Base-by-base conservation (phyloP, 2,797 vertebrate genomes). In the Anas bahamensis region DNA sequence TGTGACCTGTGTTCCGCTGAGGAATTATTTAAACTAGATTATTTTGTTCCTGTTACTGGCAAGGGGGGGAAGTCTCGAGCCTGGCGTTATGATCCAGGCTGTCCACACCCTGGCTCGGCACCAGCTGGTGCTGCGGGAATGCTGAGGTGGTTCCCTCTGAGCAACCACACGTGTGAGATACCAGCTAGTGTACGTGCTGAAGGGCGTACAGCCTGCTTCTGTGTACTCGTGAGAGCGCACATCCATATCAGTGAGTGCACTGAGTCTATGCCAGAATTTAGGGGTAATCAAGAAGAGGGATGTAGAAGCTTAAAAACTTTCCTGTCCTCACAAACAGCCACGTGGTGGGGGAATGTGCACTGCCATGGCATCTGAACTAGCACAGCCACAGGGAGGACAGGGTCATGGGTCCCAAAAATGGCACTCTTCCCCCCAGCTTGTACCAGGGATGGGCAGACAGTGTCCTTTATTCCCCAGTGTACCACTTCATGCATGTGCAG, bases 61-160 rank as follows among this genome's bases (percentile, higher is more conserved):
- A 50, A 60, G 22, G 46, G 57, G 65, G 59, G 52, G 59, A 64
- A 26, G 53, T 65, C 7, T 35, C 6, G 7, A 84, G 39, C 22
- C 11, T 46, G 3, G 2, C 18, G 23, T 2, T 6, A 44, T n/a
- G 31, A 24, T 41, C 46, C 29, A 1, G 2, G 17, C 39, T 31
- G 26, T 14, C 35, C 37, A 29, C 41, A 12, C 4, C 2, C 11
- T 19, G 55, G 24, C 39, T 64, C 26, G 31, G 56, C 37, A 31
- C 33, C 50, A 59, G 16, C 33, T 19, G 3, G 26, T 28, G 50
- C 69, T 7, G 24, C 13, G 14, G 31, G 31, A 53, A 21, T 4
- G 5, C 48, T 0, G 3, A 33, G 23, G 26, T 1, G 1, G 11
- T 52, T 63, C 22, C 29, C 35, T 55, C 74, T 1, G 8, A 14